Percentiles rank a stretch among this genome's conserved stretches.
Conservation (phyloP, 1,140 invertebrate genomes). For the Megalopta genalis region DNA sequence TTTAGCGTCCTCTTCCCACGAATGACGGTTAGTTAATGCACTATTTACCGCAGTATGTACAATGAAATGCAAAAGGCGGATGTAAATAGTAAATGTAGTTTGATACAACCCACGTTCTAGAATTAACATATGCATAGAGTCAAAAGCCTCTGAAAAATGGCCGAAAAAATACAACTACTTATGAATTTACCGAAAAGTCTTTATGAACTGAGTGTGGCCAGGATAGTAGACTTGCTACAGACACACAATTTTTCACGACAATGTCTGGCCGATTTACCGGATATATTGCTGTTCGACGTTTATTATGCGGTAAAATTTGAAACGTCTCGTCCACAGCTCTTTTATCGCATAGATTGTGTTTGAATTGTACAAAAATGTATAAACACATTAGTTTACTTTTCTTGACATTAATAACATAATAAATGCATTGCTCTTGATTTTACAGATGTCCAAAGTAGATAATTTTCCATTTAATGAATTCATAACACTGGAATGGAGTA, state of each 20-base stretch:
- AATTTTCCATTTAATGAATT: constrained; percentile 78
- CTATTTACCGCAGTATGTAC: too few relatives aligned
- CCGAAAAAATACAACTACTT: constrained; percentile 77
- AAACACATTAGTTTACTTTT: too few relatives aligned
- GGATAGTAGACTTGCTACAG: constrained; percentile 75
- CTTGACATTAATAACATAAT: too few relatives aligned
- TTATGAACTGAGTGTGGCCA: constrained; percentile 81
- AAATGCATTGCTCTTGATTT: constrained; percentile 2
- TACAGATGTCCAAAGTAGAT: constrained; percentile 84
- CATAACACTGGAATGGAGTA: constrained; percentile 84
- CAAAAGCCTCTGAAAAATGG: constrained; percentile 79
- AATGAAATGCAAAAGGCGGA: too few relatives aligned
- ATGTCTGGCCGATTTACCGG: constrained; percentile 78
- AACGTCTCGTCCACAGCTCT: not conserved
- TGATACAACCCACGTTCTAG: too few relatives aligned
- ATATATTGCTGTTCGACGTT: constrained; percentile 84
- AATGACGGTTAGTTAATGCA: too few relatives aligned
- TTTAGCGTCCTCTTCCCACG: too few relatives aligned
- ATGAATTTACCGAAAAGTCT: constrained; percentile 80
- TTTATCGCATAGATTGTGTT: not conserved
- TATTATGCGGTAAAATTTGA: constrained; percentile 83
- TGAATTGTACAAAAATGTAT: too few relatives aligned
- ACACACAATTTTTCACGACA: constrained; percentile 71
- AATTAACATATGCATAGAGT: not conserved
- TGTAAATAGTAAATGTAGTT: too few relatives aligned